Percentiles rank a stretch among this genome's conserved stretches.
phyloP scores from a whole-genome alignment of 1,140 invertebrate genomes.

The Ceratina australensis region DNA sequence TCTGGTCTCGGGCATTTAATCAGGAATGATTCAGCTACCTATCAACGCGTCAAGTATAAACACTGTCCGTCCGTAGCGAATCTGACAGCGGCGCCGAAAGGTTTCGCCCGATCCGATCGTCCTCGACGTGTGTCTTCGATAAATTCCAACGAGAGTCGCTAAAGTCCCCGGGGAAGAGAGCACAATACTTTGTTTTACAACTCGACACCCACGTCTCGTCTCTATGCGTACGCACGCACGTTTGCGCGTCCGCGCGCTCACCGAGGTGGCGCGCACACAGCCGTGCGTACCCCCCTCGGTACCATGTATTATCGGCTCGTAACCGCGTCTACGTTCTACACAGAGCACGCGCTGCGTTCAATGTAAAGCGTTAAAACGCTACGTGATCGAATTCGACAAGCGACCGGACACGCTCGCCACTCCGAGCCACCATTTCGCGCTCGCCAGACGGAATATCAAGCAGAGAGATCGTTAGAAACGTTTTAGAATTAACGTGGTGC shows the following conservation, averaged over 20 bases:
- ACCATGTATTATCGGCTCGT: conserved; percentile 17
- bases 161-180: conserved; percentile 31
- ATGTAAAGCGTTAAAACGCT: conserved; percentile 70
- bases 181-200: conserved; percentile 57
- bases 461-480: conserved; percentile 67
- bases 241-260: conserved; percentile 39
- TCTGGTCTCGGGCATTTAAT: background rate
- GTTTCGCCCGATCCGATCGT: conserved; percentile 22
- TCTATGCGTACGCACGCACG: conserved; percentile 62
- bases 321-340: conserved; percentile 60
- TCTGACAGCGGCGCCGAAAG: conserved; percentile 36
- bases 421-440: conserved; percentile 67
- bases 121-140: conserved; percentile 54
- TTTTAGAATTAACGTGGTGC: conserved; percentile 56
- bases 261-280: conserved; percentile 15
- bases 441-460: conserved; percentile 63
- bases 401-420: conserved; percentile 63
- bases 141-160: conserved; percentile 52
- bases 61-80: conserved; percentile 10
- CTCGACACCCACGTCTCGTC: conserved; percentile 59
- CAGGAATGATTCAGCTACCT: conserved; percentile 2
- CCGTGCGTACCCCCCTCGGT: conserved; percentile 3
- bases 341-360: conserved; percentile 71
- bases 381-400: conserved; percentile 72
- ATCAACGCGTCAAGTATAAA: conserved; percentile 22